Evolutionary conservation across 2,888 invertebrate genomes (phyloP).

Genomic region (Caenorhabditis afra): DNA sequence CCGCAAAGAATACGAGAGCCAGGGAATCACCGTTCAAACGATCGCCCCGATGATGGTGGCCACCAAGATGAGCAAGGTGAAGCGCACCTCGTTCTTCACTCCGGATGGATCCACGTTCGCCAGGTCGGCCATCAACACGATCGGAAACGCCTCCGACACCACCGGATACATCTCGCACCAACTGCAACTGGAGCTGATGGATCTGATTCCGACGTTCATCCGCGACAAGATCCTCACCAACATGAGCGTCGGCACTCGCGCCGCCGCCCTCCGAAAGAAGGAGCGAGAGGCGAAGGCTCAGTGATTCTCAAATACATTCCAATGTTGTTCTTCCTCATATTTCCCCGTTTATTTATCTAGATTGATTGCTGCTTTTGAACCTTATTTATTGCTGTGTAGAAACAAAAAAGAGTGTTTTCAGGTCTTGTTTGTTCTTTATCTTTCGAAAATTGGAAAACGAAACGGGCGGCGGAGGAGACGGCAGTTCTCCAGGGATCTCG

Average conservation of each 20-base stretch:
- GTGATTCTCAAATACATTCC: too few relatives aligned
- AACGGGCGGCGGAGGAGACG: background rate
- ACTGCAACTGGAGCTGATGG: constrained; percentile 70
- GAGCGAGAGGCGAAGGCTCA: constrained; percentile 69
- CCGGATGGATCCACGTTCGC: constrained; percentile 71
- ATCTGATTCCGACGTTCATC: constrained; percentile 67
- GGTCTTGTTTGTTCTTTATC: too few relatives aligned
- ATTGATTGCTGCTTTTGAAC: too few relatives aligned
- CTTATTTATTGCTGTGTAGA: too few relatives aligned
- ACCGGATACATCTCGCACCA: constrained; percentile 76
- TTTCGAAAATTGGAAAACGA: background rate
- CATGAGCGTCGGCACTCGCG: constrained; percentile 71
- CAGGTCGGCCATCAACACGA: constrained; percentile 70
- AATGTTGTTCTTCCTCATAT: too few relatives aligned
- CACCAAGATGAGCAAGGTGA: constrained; percentile 77
- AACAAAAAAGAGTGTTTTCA: too few relatives aligned
- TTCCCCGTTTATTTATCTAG: too few relatives aligned
- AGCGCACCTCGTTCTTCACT: constrained; percentile 71
- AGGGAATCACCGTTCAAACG: constrained; percentile 81
- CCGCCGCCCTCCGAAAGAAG: constrained; percentile 74
- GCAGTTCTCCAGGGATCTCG: constrained; percentile 30
- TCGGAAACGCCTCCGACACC: constrained; percentile 75
- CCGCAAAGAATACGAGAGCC: constrained; percentile 81
- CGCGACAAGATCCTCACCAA: constrained; percentile 69
- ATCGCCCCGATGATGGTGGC: constrained; percentile 78